These are phyloP conservation scores for Silurus meridionalis DNA, from an alignment of 2,113 vertebrate species.

Conservation along the genomic window DNA sequence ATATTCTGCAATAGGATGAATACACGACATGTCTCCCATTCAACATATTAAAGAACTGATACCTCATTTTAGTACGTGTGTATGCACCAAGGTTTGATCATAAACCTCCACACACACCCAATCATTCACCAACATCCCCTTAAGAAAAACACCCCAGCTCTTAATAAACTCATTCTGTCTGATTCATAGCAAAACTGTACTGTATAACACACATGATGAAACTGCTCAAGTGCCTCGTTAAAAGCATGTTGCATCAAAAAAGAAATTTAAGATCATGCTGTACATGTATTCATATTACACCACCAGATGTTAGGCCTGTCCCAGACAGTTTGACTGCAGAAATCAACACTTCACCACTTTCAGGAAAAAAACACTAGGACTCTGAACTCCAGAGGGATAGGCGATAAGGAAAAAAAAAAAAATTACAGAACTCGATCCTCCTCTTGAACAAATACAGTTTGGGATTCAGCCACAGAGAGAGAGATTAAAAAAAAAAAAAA, in stretches of 20 bases:
- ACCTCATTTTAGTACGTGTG: conserved; percentile 47
- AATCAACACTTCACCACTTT: not conserved
- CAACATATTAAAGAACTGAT: conserved; percentile 56
- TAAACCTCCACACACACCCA: conserved; percentile 5
- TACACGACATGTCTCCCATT: conserved; percentile 57
- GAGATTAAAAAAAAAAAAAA: too few species aligned
- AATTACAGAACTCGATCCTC: not conserved
- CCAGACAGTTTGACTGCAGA: not conserved
- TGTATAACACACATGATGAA: not conserved
- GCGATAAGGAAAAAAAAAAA: not conserved
- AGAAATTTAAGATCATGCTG: not conserved
- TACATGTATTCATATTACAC: not conserved
- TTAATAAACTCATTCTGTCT: not conserved
- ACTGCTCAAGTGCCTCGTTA: not conserved
- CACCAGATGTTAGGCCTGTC: not conserved
- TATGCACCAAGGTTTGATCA: conserved; percentile 4
- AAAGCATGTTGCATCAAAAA: not conserved
- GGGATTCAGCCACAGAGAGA: not conserved
- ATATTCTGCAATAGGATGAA: conserved; percentile 47
- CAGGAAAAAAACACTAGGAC: conserved; percentile 15
- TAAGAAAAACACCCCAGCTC: not conserved
- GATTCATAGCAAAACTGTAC: not conserved
- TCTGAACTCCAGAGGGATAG: conserved; percentile 4
- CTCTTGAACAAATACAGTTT: not conserved
- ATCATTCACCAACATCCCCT: not conserved